Evolutionary conservation across 2,888 invertebrate genomes (phyloP).

Genomic region (Melanophora roralis): DNA sequence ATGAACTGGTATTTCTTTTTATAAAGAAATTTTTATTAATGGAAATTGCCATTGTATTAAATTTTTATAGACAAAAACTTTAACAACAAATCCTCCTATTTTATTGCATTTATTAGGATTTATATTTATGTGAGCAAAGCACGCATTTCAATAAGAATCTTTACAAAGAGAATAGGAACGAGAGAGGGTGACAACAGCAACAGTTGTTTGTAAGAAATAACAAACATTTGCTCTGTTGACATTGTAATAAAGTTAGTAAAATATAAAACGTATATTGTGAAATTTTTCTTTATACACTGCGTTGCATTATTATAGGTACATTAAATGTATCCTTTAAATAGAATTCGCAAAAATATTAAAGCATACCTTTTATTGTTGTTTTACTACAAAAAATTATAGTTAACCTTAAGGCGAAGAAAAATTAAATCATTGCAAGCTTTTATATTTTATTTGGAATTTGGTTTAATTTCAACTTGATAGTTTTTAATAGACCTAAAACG

Average conservation of each 20-base stretch:
- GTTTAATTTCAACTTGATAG: too few species aligned
- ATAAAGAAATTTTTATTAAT: neutral
- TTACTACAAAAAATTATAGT: too few species aligned
- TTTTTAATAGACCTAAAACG: too few species aligned
- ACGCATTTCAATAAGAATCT: slow-evolving; percentile 14
- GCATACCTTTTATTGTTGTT: too few species aligned
- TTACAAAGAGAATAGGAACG: neutral
- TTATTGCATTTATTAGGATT: slow-evolving; percentile 15
- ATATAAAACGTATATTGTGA: neutral
- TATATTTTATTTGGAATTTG: too few species aligned
- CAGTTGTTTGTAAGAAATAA: slow-evolving; percentile 56
- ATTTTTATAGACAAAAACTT: neutral
- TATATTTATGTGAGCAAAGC: slow-evolving; percentile 26
- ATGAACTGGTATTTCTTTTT: too few species aligned
- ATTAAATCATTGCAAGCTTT: too few species aligned
- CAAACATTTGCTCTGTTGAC: neutral
- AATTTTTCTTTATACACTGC: neutral
- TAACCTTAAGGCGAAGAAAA: too few species aligned
- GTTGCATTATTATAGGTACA: too few species aligned
- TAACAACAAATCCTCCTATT: neutral
- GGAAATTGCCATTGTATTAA: neutral
- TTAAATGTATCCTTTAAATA: too few species aligned
- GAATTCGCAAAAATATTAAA: too few species aligned
- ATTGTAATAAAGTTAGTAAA: too few species aligned
- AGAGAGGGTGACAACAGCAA: slow-evolving; percentile 27